Evolutionary conservation across 2,888 invertebrate species (phyloP), one percentile per base, ranked within the genome.

Genomic region (Oscheius sp.): DNA sequence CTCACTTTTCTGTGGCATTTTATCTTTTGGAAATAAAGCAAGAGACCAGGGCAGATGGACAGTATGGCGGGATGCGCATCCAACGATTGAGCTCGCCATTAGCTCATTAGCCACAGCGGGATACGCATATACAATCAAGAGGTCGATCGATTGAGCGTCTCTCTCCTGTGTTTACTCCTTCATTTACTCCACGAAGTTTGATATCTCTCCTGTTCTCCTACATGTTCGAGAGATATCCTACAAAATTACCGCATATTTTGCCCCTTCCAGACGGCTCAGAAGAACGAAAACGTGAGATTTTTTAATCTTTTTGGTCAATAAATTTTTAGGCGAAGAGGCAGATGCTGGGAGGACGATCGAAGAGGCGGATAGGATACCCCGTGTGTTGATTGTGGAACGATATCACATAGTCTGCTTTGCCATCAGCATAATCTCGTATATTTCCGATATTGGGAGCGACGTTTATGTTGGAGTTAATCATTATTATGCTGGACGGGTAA

Each of bases 381-480:
- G 76, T 43, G 73, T 75, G 2, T 35, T 84, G 2, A 52, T 69
- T 35, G 83, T 86, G 7, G 56, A 76, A 66, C 63, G 68, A 21
- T 82, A 82, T 63, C 85, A 86, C 45, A 25, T 86, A 25, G 71
- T 77, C 55, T 86, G 83, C 68, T 84, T 84, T 72, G 64, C 76
- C 25, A 72, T 85, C 45, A 76, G 82, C 6, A 84, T 86, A 59
- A 55, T 77, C 25, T 80, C 84, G 12, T 84, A 86, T 61, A 45
- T 80, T 18, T 52, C 76, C 29, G 86, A 86, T 64, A 74, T 84
- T 59, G 43, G 41, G 29, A 49, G 64, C 64, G 73, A 69, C 16
- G 18, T 70, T 21, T 59, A 25, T 59, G 70, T 70, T 12, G 70
- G 59, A 18, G 21, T 61, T 1, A 35, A 27, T 2, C 70, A 70